Conservation (phyloP, 2,797 vertebrate species). For the Eleutherodactylus coqui region DNA sequence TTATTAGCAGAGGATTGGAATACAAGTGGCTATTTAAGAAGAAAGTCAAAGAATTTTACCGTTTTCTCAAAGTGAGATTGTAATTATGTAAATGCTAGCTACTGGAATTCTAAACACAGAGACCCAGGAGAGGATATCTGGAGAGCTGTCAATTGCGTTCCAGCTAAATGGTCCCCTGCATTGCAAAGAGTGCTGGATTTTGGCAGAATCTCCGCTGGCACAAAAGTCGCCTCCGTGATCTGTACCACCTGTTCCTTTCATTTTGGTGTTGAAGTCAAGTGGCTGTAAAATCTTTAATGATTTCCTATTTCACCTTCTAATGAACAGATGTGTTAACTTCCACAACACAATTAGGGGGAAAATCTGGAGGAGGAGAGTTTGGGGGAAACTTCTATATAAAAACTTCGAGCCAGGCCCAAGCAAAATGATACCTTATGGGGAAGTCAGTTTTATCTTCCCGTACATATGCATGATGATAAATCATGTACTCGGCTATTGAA, state of each 20-base stretch:
- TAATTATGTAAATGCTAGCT: conserved; percentile 73
- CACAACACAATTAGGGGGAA: conserved; percentile 71
- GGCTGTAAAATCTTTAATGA: no score
- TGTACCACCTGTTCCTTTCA: conserved; percentile 63
- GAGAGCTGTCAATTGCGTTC: conserved; percentile 63
- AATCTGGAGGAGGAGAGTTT: no score
- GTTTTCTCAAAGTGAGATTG: conserved; percentile 73
- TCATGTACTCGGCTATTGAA: no score
- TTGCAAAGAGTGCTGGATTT: conserved; percentile 61
- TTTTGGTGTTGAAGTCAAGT: conserved; percentile 70
- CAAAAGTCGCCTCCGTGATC: conserved; percentile 49
- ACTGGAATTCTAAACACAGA: conserved; percentile 70
- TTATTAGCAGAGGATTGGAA: conserved; percentile 67
- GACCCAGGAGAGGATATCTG: conserved; percentile 63
- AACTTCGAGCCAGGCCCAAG: neutral
- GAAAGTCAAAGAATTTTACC: no score
- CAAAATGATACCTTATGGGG: neutral
- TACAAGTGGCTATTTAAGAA: conserved; percentile 71
- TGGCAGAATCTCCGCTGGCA: conserved; percentile 46
- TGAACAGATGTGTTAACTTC: conserved; percentile 78
- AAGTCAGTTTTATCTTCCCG: neutral
- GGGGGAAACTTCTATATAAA: conserved; percentile 70
- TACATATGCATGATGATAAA: no score
- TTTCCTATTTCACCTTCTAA: conserved; percentile 66
- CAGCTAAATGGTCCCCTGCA: conserved; percentile 60